These are phyloP conservation scores for Enteromius paludinosus DNA, from an alignment of 2,797 vertebrate genomes.

Conservation along the genomic window DNA sequence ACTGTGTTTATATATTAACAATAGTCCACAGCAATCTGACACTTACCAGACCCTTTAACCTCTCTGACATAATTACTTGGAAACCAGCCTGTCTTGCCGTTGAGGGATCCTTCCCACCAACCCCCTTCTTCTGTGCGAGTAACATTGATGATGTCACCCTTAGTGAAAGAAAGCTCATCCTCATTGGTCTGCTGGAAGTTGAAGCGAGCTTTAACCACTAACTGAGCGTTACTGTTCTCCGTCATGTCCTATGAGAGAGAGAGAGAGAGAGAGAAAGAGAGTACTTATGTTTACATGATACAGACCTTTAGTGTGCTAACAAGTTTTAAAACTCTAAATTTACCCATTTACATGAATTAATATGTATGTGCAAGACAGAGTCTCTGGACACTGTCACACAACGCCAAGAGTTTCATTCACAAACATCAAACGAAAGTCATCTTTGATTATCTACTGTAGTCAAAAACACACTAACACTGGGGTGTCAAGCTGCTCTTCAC, in stretches of 20 bases:
- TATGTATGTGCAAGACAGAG: background rate
- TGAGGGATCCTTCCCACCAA: constrained; percentile 94
- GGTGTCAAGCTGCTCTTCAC: background rate
- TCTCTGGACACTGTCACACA: background rate
- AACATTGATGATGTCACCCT: constrained; percentile 93
- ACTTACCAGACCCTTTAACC: constrained; percentile 90
- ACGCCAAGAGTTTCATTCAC: background rate
- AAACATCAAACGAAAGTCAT: background rate
- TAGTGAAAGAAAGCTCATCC: constrained; percentile 93
- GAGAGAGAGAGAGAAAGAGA: constrained; percentile 23
- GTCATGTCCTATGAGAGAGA: constrained; percentile 90
- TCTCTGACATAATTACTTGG: constrained; percentile 96
- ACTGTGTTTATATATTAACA: background rate
- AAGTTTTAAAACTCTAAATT: background rate
- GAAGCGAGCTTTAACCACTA: constrained; percentile 92
- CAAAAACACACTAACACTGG: background rate
- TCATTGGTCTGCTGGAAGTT: constrained; percentile 96
- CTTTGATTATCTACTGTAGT: background rate
- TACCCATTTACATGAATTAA: background rate
- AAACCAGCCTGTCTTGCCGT: constrained; percentile 93
- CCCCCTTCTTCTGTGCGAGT: constrained; percentile 93
- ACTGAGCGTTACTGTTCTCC: constrained; percentile 87
- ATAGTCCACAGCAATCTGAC: constrained; percentile 14
- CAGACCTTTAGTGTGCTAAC: constrained; percentile 2
- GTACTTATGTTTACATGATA: constrained; percentile 1